phyloP scores from a whole-genome alignment of 2,113 vertebrate genomes.

The Halcyon malimbica region DNA sequence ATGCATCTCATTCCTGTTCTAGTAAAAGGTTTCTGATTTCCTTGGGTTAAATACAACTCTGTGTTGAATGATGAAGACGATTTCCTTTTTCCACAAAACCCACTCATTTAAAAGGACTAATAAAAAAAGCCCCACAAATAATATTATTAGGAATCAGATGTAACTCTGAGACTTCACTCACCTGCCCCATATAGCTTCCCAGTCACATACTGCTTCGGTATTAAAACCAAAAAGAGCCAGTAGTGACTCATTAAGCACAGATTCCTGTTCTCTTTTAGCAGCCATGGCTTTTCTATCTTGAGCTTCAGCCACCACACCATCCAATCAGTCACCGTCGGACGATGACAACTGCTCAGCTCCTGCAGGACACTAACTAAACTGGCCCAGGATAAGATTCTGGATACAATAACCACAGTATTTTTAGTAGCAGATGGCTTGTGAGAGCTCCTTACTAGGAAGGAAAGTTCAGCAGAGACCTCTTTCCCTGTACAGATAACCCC shows the following conservation, averaged over 20 bases:
- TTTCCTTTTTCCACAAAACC: neutral
- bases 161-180: neutral
- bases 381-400: conserved; percentile 9
- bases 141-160: neutral
- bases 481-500: neutral
- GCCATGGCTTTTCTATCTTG: conserved; percentile 31
- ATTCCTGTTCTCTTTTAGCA: conserved; percentile 17
- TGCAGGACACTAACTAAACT: neutral
- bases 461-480: neutral
- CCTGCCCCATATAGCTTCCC: neutral
- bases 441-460: conserved; percentile 12
- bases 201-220: neutral
- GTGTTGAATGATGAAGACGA: neutral
- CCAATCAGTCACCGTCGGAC: neutral
- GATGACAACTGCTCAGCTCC: conserved; percentile 13
- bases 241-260: neutral
- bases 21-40: neutral
- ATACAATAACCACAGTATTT: conserved; percentile 37
- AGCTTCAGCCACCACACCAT: conserved; percentile 22
- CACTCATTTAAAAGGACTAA: neutral
- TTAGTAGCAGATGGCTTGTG: conserved; percentile 15
- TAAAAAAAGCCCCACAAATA: neutral
- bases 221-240: neutral
- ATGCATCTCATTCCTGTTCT: neutral
- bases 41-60: neutral